Evolutionary conservation across 1,140 invertebrate species (phyloP), one percentile per base, ranked within the genome.

Genomic region (Triops longicaudatus): DNA sequence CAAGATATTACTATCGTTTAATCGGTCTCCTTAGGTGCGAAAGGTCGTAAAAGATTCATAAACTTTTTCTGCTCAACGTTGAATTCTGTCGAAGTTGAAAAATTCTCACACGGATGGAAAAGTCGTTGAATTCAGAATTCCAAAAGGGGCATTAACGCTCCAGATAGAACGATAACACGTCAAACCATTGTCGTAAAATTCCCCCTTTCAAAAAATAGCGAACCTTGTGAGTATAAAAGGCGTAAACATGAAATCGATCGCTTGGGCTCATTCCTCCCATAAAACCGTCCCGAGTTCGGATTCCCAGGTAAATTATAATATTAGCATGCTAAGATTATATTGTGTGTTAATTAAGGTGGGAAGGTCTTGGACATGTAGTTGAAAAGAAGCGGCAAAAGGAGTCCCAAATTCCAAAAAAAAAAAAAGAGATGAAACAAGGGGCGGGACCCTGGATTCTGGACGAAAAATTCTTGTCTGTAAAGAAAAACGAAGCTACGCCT

Each of bases 341-440:
- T 63, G 14, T 63, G 50, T 63, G 50, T 63, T 63, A 63, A 63
- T 63, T 63, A 63, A 63, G 50, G 50, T 63, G 50, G 50, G 50
- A 63, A 63, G 50, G 14, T 63, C 22, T 14, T 14, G 50, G 7
- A 14, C 50, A 63, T 17, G 10, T 63, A 63, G 14, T 63, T 63
- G 50, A 63, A 63, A 63, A 17, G n/a, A 37, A 63, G 50, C 50
- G 50, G 50, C 50, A 17, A 63, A 63, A n/a, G 50, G 50, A 14
- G 7, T 37, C n/a, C 22, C n/a, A n/a, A 9, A 2, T 5, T 14
- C 17, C 50, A 22, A 63, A 63, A 63, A 63, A 4, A 37, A 37
- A 37, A 37, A n/a, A n/a, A n/a, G n/a, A n/a, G n/a, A n/a, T n/a
- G 31, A 7, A 7, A 63, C 50, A 22, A 63, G 50, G 50, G 50